These are phyloP conservation scores for Deilephila elpenor DNA, from an alignment of 2,888 invertebrate species.

Conservation along the genomic window DNA sequence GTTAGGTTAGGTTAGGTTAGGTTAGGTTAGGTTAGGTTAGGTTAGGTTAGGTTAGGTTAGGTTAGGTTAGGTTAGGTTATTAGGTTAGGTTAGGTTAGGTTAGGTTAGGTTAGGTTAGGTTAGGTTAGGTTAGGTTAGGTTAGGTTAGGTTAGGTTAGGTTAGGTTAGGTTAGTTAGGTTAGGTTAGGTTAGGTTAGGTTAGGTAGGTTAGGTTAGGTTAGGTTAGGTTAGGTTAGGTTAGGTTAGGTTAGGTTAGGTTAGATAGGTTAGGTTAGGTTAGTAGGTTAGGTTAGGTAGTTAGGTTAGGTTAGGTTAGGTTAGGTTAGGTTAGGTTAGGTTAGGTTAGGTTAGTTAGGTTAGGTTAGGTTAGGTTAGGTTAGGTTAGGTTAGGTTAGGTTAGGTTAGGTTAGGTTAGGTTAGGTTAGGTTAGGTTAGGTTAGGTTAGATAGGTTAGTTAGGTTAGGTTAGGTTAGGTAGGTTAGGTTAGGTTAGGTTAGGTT, in stretches of 20 bases:
- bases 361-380: neutral
- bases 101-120: constrained; percentile 33
- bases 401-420: constrained; percentile 3
- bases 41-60: constrained; percentile 34
- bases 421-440: constrained; percentile 30
- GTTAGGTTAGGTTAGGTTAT: constrained; percentile 33
- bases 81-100: constrained; percentile 34
- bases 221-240: neutral
- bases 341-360: constrained; percentile 5
- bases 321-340: constrained; percentile 8
- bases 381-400: neutral
- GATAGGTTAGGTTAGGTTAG: constrained; percentile 13
- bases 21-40: constrained; percentile 38
- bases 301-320: constrained; percentile 23
- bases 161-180: constrained; percentile 29
- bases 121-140: constrained; percentile 29
- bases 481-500: constrained; percentile 32
- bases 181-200: neutral
- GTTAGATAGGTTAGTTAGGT: neutral
- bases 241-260: neutral
- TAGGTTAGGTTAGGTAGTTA: constrained; percentile 31
- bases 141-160: constrained; percentile 11
- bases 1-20: constrained; percentile 5
- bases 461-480: constrained; percentile 35
- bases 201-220: constrained; percentile 8